Evolutionary conservation across 2,797 vertebrate species (phyloP).

Genomic region (Clarias pachynema): DNA sequence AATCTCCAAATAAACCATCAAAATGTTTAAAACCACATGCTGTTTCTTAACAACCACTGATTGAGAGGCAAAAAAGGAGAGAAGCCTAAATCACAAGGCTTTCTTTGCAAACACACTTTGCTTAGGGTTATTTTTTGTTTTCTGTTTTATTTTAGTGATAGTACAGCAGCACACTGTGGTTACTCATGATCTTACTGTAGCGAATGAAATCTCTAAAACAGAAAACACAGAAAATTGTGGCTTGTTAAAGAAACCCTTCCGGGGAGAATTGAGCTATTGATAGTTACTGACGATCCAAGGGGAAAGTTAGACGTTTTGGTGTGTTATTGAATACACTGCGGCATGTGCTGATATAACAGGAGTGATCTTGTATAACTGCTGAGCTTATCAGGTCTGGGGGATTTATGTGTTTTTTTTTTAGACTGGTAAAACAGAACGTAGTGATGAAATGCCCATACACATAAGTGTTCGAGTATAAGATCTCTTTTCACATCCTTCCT

Average conservation of each 20-base stretch:
- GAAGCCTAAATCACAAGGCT: constrained; percentile 48
- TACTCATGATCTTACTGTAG: constrained; percentile 34
- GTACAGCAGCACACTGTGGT: constrained; percentile 38
- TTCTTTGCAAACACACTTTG: constrained; percentile 37
- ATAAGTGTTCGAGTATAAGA: neutral
- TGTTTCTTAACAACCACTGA: neutral
- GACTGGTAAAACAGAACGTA: neutral
- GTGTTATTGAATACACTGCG: neutral
- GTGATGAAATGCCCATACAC: neutral
- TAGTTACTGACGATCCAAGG: neutral
- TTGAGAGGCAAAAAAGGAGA: neutral
- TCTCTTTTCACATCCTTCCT: neutral
- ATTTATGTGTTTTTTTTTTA: neutral
- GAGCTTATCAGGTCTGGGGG: neutral
- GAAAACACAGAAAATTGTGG: constrained; percentile 11
- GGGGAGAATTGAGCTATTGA: neutral
- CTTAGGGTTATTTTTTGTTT: constrained; percentile 55
- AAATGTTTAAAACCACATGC: neutral
- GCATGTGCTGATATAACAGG: neutral
- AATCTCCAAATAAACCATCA: neutral
- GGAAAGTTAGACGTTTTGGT: constrained; percentile 22
- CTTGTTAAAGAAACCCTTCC: neutral
- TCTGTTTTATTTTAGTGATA: constrained; percentile 39
- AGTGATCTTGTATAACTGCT: constrained; percentile 35
- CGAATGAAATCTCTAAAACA: constrained; percentile 44